Base-by-base conservation (phyloP, 1,140 invertebrate genomes). In the Achroia grisella region DNA sequence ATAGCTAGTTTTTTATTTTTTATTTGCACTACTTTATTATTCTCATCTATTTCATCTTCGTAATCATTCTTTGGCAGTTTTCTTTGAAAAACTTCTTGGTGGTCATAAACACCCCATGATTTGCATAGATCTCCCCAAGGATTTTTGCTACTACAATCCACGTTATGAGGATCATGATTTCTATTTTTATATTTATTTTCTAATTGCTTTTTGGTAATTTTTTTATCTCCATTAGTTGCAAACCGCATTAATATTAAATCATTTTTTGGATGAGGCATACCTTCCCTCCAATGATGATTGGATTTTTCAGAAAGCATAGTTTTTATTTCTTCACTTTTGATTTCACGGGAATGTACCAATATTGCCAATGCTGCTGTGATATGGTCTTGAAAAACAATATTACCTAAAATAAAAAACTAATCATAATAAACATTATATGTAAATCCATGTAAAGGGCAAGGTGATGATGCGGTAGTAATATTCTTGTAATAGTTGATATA, bases 341-440 rank as follows among this genome's bases (percentile, higher is more conserved):
- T 83, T 69, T 88, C 86, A 46, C 84, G 70, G 13, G 78, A 73
- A 68, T 81, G 75, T 14, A 68, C 63, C 51, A 82, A 72, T 45
- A 95, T 72, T 32, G 93, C 93, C 70, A 91, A 87, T 2, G 93
- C 92, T 55, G 92, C 90, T 15, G 90, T 90, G 44, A 91, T 71
- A 48, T 90, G 88, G 65, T 95, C 93, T 13, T 89, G 65, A 90
- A 93, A 95, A 4, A 94, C 88, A 27, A 94, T 87, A 86, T 95
- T 95, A 76, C 91, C 91, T 93, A 54, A 39, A 71, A 72, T 53
- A 45, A 40, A 56, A 62, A 41, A 33, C 52, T 37, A 71, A 71
- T 54, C 42, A 40, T 56, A 61, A 43, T 35, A 54, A 30, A 44
- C 41, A 42, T n/a, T n/a, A n/a, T n/a, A n/a, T n/a, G n/a, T n/a